These are phyloP conservation scores for Charanyca ferruginea DNA, from an alignment of 2,888 invertebrate genomes.

Conservation along the genomic window DNA sequence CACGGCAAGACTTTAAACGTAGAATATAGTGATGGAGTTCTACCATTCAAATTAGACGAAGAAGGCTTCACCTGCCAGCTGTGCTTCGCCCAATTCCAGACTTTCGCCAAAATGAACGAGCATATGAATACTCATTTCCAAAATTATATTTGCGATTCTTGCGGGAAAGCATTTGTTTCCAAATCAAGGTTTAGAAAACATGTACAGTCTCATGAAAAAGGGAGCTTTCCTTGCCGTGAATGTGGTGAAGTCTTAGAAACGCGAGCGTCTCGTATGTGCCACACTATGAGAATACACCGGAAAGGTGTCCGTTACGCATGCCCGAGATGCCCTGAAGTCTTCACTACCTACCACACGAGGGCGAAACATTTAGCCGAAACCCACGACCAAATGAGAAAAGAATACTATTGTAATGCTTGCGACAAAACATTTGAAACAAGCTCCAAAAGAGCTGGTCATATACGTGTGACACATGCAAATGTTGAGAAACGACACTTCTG, in stretches of 20 bases:
- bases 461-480: slow-evolving; percentile 73
- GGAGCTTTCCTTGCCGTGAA: slow-evolving; percentile 81
- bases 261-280: slow-evolving; percentile 79
- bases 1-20: slow-evolving; percentile 75
- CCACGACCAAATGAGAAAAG: slow-evolving; percentile 76
- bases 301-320: slow-evolving; percentile 83
- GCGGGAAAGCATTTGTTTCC: slow-evolving; percentile 85
- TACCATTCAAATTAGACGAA: slow-evolving; percentile 83
- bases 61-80: slow-evolving; percentile 80
- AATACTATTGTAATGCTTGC: slow-evolving; percentile 78
- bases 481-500: slow-evolving; percentile 73
- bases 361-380: slow-evolving; percentile 81
- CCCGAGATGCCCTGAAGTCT: slow-evolving; percentile 82
- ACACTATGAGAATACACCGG: slow-evolving; percentile 79
- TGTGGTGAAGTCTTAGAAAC: slow-evolving; percentile 80
- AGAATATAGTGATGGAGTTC: slow-evolving; percentile 82
- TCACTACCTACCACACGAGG: slow-evolving; percentile 81
- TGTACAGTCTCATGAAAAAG: slow-evolving; percentile 82
- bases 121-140: slow-evolving; percentile 87
- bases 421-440: slow-evolving; percentile 78
- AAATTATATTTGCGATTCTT: slow-evolving; percentile 85
- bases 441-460: slow-evolving; percentile 80
- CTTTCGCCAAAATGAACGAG: slow-evolving; percentile 82
- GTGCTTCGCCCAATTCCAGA: slow-evolving; percentile 75
- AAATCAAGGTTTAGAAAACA: slow-evolving; percentile 84